Conservation (phyloP, 2,113 vertebrate genomes). For the Elaphurus davidianus region DNA sequence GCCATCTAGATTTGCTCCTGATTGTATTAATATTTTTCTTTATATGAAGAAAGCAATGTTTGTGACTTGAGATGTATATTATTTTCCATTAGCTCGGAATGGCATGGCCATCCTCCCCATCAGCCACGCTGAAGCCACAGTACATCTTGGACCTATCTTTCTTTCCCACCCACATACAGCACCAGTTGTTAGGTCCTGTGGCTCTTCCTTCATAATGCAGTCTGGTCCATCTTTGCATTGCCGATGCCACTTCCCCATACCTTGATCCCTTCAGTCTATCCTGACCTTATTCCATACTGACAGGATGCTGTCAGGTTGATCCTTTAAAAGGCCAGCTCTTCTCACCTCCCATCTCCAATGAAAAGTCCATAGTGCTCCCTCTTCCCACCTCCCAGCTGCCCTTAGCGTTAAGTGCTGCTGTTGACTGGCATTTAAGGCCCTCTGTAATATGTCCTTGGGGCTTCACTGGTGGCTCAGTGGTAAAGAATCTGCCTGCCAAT, state of each 20-base stretch:
- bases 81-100: neutral
- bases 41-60: neutral
- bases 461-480: neutral
- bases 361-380: neutral
- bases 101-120: accelerated
- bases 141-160: neutral
- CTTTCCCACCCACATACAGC: neutral
- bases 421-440: neutral
- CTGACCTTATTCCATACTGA: neutral
- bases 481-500: neutral
- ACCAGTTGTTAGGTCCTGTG: neutral
- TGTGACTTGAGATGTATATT: neutral
- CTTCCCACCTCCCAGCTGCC: neutral
- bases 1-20: neutral
- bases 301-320: no score
- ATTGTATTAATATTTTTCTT: neutral
- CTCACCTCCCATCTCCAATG: neutral
- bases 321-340: neutral
- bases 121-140: neutral
- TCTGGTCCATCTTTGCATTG: neutral
- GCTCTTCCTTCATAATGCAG: no score
- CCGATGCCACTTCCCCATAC: accelerated
- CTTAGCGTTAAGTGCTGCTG: neutral
- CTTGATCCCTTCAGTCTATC: neutral
- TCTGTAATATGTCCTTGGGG: neutral